Evolutionary conservation across 2,888 invertebrate genomes (phyloP).

Genomic region (Philonicus albiceps): DNA sequence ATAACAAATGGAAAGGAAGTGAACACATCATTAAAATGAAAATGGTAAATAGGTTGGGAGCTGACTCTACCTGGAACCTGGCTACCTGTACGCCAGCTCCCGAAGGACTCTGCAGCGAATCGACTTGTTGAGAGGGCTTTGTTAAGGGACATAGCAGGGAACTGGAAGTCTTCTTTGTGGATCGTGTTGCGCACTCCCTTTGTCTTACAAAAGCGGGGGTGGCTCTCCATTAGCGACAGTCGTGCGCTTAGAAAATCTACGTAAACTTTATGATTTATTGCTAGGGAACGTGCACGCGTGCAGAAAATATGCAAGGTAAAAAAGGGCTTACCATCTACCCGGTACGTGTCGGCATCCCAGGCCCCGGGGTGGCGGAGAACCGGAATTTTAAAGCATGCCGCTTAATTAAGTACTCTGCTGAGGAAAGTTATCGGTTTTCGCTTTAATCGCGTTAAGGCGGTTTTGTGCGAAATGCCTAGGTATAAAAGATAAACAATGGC

Average conservation of each 20-base stretch:
- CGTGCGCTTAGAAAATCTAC: neutral
- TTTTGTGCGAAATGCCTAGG: neutral
- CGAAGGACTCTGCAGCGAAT: neutral
- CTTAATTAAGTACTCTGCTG: neutral
- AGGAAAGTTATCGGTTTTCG: neutral
- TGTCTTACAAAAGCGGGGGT: neutral
- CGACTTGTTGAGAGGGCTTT: neutral
- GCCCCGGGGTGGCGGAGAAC: neutral
- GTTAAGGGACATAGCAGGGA: neutral
- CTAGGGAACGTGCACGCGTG: neutral
- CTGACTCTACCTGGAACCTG: neutral
- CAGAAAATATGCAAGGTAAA: neutral
- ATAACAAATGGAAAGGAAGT: slow-evolving; percentile 21
- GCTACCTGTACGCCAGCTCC: neutral
- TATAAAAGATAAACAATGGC: neutral
- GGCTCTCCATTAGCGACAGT: slow-evolving; percentile 6
- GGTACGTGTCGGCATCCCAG: neutral
- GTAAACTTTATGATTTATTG: neutral
- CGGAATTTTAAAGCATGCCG: neutral
- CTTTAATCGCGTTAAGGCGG: neutral
- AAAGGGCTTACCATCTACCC: neutral
- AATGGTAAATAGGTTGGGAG: slow-evolving; percentile 15
- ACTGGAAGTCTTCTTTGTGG: neutral
- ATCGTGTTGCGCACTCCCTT: neutral
- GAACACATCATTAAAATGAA: slow-evolving; percentile 32